Conservation (phyloP, 2,113 vertebrate species). For the Thryonomys swinderianus region DNA sequence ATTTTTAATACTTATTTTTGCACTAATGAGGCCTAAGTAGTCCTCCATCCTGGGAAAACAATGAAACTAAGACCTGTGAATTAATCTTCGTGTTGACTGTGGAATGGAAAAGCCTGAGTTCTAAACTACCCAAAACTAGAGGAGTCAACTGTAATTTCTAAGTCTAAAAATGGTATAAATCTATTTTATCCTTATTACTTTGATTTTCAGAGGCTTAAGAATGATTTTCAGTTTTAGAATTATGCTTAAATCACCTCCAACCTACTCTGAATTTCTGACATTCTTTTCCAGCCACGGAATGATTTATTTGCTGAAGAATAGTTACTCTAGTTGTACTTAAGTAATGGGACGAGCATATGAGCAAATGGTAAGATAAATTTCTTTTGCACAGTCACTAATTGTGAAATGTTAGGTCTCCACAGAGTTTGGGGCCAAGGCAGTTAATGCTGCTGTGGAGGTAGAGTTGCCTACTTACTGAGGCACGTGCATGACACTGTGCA, state of each 20-base stretch:
- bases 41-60: background rate
- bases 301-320: slow-evolving; percentile 8
- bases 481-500: no score
- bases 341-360: background rate
- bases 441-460: background rate
- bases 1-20: background rate
- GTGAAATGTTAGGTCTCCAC: background rate
- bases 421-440: background rate
- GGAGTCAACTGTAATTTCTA: background rate
- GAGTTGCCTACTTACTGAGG: background rate
- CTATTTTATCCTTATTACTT: slow-evolving; percentile 8
- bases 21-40: background rate
- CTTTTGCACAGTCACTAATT: background rate
- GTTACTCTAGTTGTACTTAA: background rate
- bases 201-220: background rate
- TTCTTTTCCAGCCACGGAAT: slow-evolving; percentile 20
- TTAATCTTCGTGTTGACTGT: background rate
- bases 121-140: background rate
- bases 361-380: background rate
- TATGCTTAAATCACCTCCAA: slow-evolving; percentile 8
- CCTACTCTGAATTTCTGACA: background rate
- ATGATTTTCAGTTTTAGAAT: slow-evolving; percentile 1
- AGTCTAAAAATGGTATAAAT: background rate
- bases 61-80: background rate
- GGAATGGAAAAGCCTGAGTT: background rate